Evolutionary conservation across 2,113 vertebrate genomes (phyloP).

Genomic region (Mormyrus lacerda): DNA sequence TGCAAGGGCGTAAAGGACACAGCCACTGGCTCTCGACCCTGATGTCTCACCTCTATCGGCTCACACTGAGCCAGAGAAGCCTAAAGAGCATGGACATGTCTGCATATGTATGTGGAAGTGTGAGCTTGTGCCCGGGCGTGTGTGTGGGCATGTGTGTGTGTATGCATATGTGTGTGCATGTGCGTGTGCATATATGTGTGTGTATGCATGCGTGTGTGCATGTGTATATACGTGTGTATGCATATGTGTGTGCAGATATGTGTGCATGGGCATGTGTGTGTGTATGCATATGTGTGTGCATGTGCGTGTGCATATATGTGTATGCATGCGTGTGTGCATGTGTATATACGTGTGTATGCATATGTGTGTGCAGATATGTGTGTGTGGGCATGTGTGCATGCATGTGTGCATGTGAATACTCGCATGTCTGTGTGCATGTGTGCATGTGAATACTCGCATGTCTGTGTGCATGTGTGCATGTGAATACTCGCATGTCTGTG

Average conservation of each 20-base stretch:
- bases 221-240: background rate
- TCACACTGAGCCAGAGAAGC: background rate
- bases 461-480: constrained; percentile 11
- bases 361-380: too few species aligned
- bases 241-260: constrained; percentile 3
- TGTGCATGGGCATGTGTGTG: constrained; percentile 21
- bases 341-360: background rate
- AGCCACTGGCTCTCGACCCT: background rate
- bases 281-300: background rate
- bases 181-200: too few species aligned
- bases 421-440: constrained; percentile 16
- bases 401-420: constrained; percentile 8
- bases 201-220: background rate
- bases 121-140: background rate
- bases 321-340: constrained; percentile 10
- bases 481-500: constrained; percentile 20
- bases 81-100: background rate
- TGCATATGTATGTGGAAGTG: background rate
- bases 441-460: background rate
- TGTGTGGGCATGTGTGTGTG: background rate
- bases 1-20: background rate
- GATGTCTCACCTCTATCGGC: background rate
- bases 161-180: background rate
- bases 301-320: background rate
- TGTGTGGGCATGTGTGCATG: background rate